These are phyloP conservation scores for Thrips palmi DNA, from an alignment of 1,140 invertebrate species.

Conservation along the genomic window DNA sequence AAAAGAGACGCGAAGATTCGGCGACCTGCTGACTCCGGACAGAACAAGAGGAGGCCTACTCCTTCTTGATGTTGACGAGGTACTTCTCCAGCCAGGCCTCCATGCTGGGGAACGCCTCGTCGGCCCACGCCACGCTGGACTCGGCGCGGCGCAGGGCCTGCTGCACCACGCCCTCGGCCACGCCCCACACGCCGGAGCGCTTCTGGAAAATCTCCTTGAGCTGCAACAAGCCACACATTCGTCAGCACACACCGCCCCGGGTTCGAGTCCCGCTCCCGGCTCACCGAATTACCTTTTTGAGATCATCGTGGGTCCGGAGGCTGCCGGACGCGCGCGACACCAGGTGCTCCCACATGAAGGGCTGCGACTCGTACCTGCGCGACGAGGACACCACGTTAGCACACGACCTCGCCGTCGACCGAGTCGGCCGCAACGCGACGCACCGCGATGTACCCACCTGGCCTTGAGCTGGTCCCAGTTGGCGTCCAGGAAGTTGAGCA, in stretches of 20 bases:
- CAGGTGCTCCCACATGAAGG: conserved; percentile 49
- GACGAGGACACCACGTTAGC: conserved; percentile 4
- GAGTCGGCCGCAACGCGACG: background rate
- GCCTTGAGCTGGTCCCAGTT: conserved; percentile 44
- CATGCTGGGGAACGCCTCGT: conserved; percentile 12
- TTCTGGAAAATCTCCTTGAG: conserved; percentile 13
- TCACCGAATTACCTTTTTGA: conserved; percentile 32
- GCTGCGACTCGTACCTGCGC: conserved; percentile 31
- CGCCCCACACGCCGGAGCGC: conserved; percentile 13
- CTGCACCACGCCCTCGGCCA: conserved; percentile 13
- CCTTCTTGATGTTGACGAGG: conserved; percentile 8
- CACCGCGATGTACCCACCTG: conserved; percentile 27
- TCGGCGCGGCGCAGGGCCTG: conserved; percentile 14
- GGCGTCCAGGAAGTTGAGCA: conserved; percentile 44
- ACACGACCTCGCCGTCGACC: background rate
- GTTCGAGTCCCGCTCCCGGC: background rate
- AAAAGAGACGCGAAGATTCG: too few relatives aligned
- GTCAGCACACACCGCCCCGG: background rate
- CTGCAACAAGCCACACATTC: conserved; percentile 8
- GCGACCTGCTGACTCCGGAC: too few relatives aligned
- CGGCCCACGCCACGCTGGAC: conserved; percentile 15
- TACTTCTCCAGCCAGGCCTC: conserved; percentile 15
- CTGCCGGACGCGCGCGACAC: conserved; percentile 46
- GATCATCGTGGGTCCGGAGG: conserved; percentile 48
- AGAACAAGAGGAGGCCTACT: too few relatives aligned